A percentile compares a stretch with the other conserved stretches of the same genome.
Evolutionary conservation across 2,888 invertebrate species (phyloP).

Genomic region (Apotomis turbidana): DNA sequence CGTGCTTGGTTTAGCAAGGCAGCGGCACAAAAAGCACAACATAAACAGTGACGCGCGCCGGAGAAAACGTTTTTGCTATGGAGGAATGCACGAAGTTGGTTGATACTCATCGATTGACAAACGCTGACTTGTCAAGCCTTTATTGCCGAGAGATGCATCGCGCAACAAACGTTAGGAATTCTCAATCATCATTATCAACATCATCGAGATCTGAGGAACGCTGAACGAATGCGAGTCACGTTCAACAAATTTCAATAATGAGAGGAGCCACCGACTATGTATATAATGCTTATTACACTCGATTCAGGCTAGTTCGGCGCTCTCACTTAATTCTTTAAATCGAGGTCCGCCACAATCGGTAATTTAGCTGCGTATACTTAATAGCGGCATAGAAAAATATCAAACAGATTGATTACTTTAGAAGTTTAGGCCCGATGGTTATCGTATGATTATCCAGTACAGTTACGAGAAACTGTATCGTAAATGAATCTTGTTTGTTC

Average conservation of each 20-base stretch:
- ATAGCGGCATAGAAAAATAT: slow-evolving; percentile 24
- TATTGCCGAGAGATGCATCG: slow-evolving; percentile 22
- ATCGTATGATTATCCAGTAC: slow-evolving; percentile 34
- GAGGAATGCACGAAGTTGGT: slow-evolving; percentile 36
- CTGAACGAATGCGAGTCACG: slow-evolving; percentile 7
- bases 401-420: slow-evolving; percentile 33
- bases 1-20: slow-evolving; percentile 40
- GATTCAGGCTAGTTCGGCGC: slow-evolving; percentile 10
- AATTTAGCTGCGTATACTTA: slow-evolving; percentile 21
- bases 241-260: slow-evolving; percentile 23
- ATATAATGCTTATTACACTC: slow-evolving; percentile 30
- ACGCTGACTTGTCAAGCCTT: slow-evolving; percentile 12
- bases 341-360: slow-evolving; percentile 29
- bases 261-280: slow-evolving; percentile 13
- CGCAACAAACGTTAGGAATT: slow-evolving; percentile 30
- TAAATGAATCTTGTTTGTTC: slow-evolving; percentile 32
- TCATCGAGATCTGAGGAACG: slow-evolving; percentile 24
- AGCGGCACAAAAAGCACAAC: slow-evolving; percentile 44
- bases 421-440: slow-evolving; percentile 27
- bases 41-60: slow-evolving; percentile 43
- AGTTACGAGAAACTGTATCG: slow-evolving; percentile 34
- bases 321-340: slow-evolving; percentile 36
- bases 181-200: slow-evolving; percentile 18
- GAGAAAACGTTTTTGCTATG: slow-evolving; percentile 38
- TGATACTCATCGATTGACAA: slow-evolving; percentile 28